Evolutionary conservation across 2,113 vertebrate species (phyloP), one percentile per base, ranked within the genome.

Genomic region (Equus quagga): DNA sequence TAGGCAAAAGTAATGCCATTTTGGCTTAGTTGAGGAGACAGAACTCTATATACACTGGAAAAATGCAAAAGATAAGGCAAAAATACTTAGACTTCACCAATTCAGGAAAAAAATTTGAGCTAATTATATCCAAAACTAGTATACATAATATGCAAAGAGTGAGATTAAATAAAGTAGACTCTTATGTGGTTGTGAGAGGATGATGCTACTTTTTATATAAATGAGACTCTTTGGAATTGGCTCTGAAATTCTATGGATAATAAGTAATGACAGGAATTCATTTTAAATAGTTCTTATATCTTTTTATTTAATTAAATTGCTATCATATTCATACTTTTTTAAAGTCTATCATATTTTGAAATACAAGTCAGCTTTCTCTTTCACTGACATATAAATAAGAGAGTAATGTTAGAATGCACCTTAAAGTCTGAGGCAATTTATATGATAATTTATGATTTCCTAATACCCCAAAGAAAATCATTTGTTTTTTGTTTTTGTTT

Each of bases 371-470:
- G 6, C 70, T 95, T 95, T 92, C 44, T 88, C 79, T 79, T 87
- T 96, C 49, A 67, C n/a, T 87, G 70, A 64, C 23, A 87, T 75
- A 41, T 56, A 93, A 87, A 91, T 97, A 54, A 92, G 62, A 86
- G n/a, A 56, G 94, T 87, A 92, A 31, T 31, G 72, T 95, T 89
- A 46, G n/a, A 81, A 95, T 31, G n/a, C 1, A 90, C 28, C 89
- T 96, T 75, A 80, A 95, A 89, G 73, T 92, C 86, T 92, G 41
- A 96, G 82, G 65, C 84, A 94, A 96, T 97, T 73, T 94, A 86
- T 91, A 94, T 86, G 95, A 60, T 89, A 94, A 97, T 93, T 94
- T 85, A 89, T 92, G 49, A 96, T 54, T 87, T 92, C 75, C 64
- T 83, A 82, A 41, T 91, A 76, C 79, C 19, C 33, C 46, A 67